Percentiles rank a stretch among this genome's conserved stretches.
These are phyloP conservation scores for Dasysyrphus albostriatus DNA, from an alignment of 2,888 invertebrate genomes.

Conservation along the genomic window DNA sequence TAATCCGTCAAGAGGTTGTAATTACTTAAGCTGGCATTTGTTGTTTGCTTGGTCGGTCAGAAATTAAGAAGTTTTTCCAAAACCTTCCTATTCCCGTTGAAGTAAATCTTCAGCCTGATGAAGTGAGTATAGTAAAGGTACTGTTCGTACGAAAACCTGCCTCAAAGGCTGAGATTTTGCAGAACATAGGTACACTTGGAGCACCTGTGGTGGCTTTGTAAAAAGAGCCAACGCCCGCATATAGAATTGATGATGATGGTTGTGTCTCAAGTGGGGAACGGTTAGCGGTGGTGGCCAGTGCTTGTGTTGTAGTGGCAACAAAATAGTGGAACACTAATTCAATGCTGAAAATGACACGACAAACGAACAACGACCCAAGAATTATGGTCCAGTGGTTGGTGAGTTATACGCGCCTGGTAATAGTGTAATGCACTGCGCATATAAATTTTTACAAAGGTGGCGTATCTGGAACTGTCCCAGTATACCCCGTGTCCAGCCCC, in stretches of 20 bases:
- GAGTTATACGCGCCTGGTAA: constrained; percentile 66
- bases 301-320: constrained; percentile 54
- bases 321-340: constrained; percentile 65
- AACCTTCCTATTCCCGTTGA: constrained; percentile 53
- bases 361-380: constrained; percentile 70
- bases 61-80: constrained; percentile 64
- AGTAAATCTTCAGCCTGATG: constrained; percentile 8
- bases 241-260: constrained; percentile 41
- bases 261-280: background rate
- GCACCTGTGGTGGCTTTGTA: constrained; percentile 52
- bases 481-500: background rate
- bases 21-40: constrained; percentile 44
- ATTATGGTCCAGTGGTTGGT: constrained; percentile 57
- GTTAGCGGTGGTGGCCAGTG: constrained; percentile 4
- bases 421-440: constrained; percentile 47
- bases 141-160: constrained; percentile 49
- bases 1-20: constrained; percentile 66
- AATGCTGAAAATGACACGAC: constrained; percentile 67
- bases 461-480: constrained; percentile 57
- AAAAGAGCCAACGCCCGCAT: constrained; percentile 65
- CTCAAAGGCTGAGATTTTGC: constrained; percentile 34
- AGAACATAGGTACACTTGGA: background rate
- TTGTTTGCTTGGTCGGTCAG: constrained; percentile 30
- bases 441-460: constrained; percentile 73
- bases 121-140: no score